Conservation (phyloP, 2,797 vertebrate genomes). For the Rhinogobio ventralis region DNA sequence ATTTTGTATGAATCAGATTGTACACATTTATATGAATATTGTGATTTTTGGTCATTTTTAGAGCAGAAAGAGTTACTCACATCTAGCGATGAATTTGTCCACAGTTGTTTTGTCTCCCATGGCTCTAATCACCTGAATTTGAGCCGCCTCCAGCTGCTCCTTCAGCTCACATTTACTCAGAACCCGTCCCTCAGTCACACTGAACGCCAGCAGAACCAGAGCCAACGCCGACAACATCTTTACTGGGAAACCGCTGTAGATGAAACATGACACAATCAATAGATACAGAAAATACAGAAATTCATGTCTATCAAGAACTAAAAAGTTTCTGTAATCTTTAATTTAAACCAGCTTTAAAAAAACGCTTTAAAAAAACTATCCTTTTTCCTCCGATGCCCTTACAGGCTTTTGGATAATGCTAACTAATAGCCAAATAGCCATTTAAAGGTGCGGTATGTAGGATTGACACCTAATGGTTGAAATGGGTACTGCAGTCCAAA, state of each 20-base stretch:
- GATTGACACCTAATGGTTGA: too few species aligned
- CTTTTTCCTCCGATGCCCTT: neutral
- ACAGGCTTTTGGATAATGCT: neutral
- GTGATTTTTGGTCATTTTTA: neutral
- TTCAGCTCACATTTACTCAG: conserved; percentile 50
- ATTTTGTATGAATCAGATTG: neutral
- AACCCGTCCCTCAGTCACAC: conserved; percentile 49
- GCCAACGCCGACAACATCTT: conserved; percentile 56
- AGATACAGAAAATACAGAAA: neutral
- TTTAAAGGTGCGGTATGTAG: too few species aligned
- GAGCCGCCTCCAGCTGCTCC: neutral
- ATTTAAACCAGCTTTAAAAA: neutral
- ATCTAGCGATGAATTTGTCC: conserved; percentile 7
- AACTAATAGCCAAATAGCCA: neutral
- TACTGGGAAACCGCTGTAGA: conserved; percentile 2
- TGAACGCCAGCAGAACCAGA: conserved; percentile 53
- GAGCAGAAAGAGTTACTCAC: conserved; percentile 16
- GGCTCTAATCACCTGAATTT: neutral
- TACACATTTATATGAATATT: neutral
- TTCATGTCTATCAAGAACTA: neutral
- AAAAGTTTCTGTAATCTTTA: neutral
- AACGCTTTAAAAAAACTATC: fast-evolving
- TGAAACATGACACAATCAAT: neutral
- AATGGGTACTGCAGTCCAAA: too few species aligned
- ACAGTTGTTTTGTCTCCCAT: neutral